Evolutionary conservation across 2,797 vertebrate species (phyloP).

Genomic region (Coregonus sp.): DNA sequence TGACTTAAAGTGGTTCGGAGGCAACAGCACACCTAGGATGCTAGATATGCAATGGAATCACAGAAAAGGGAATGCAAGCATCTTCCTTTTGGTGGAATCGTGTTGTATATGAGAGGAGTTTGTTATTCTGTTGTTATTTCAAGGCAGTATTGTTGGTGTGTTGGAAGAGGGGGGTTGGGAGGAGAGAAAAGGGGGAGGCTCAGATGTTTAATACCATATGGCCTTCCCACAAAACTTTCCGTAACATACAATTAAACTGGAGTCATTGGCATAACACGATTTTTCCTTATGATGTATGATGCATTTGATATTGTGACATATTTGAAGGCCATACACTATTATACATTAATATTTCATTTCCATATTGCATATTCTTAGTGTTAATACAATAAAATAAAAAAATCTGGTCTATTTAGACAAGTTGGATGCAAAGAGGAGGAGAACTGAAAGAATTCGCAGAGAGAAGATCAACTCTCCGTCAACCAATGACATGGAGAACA

Average conservation of each 20-base stretch:
- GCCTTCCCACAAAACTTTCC: background rate
- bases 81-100: background rate
- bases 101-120: background rate
- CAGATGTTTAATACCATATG: background rate
- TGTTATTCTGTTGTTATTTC: background rate
- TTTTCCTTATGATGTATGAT: background rate
- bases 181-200: background rate
- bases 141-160: background rate
- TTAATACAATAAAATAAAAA: background rate
- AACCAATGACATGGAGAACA: constrained; percentile 89
- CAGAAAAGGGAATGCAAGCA: background rate
- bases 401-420: constrained; percentile 76
- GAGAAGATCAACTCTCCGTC: constrained; percentile 88
- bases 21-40: background rate
- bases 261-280: background rate
- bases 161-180: background rate
- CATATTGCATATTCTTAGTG: background rate
- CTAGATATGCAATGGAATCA: background rate
- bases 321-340: background rate
- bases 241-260: background rate
- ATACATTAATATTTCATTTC: background rate
- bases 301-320: background rate
- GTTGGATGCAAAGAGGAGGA: constrained; percentile 88
- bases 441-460: constrained; percentile 91
- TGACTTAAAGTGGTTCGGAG: constrained; percentile 11